A percentile compares a stretch with the other conserved stretches of the same genome.
Evolutionary conservation across 2,888 invertebrate genomes (phyloP).

Genomic region (Andrena bicolor): DNA sequence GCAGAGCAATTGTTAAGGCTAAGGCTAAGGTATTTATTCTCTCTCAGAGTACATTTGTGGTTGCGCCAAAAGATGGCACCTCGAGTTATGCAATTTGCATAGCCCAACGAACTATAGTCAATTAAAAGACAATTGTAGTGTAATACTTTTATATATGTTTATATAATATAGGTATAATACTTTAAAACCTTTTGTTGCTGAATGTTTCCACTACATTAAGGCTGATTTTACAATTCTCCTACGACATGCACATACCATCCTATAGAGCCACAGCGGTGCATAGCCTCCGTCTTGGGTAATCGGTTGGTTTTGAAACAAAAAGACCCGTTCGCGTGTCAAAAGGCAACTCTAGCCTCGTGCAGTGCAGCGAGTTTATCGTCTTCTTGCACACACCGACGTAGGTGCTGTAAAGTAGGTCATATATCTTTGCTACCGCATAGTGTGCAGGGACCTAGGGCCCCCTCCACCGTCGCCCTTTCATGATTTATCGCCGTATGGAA

Average conservation of each 20-base stretch:
- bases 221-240: neutral
- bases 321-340: constrained; percentile 62
- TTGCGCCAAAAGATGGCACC: no score
- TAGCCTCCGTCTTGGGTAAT: constrained; percentile 14
- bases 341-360: constrained; percentile 37
- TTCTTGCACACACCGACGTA: constrained; percentile 70
- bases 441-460: constrained; percentile 37
- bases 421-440: constrained; percentile 74
- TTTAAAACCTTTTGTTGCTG: neutral
- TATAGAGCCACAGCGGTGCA: neutral
- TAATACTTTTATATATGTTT: no score
- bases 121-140: no score
- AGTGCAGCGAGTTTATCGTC: constrained; percentile 71
- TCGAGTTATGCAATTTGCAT: no score
- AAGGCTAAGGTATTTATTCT: no score
- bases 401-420: constrained; percentile 75
- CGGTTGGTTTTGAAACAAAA: constrained; percentile 36
- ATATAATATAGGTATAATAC: no score
- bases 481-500: constrained; percentile 73
- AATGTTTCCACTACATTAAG: no score
- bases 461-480: constrained; percentile 50
- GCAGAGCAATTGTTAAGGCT: no score
- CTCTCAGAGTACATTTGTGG: no score
- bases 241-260: neutral
- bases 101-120: no score